Percentiles rank a stretch among this genome's conserved stretches.
These are phyloP conservation scores for Thermophis baileyi DNA, from an alignment of 2,113 vertebrate species.

Conservation along the genomic window DNA sequence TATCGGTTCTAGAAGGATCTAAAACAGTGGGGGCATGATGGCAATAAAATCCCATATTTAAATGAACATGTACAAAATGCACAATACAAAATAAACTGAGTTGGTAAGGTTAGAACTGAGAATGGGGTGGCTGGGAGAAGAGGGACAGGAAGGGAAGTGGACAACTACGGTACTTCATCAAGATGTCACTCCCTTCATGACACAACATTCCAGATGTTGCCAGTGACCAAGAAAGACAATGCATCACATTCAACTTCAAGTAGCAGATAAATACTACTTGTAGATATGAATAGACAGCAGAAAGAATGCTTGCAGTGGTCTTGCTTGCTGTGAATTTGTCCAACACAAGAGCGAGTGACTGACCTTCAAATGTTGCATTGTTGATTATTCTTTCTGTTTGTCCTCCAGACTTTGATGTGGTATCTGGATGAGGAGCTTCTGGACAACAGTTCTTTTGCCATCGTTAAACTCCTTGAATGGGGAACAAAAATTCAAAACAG, in stretches of 20 bases:
- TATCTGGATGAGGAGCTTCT: conserved; percentile 39
- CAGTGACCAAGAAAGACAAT: background rate
- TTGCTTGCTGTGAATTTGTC: background rate
- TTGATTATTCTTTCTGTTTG: background rate
- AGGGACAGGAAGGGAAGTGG: no score
- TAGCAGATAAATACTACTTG: background rate
- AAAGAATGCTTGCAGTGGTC: background rate
- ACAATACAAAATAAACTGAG: no score
- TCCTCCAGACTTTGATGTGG: conserved; percentile 57
- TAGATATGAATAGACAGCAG: background rate
- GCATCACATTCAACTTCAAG: background rate
- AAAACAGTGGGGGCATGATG: no score
- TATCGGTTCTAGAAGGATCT: no score
- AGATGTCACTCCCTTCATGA: background rate
- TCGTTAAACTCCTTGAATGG: conserved; percentile 46
- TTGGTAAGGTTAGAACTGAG: no score
- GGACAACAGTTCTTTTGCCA: conserved; percentile 40
- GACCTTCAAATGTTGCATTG: background rate
- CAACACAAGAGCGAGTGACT: background rate
- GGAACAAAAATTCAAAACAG: conserved; percentile 32
- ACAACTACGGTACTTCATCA: background rate
- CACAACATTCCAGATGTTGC: background rate
- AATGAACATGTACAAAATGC: no score
- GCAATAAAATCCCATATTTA: no score
- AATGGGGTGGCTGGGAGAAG: no score